A percentile compares a stretch with the other conserved stretches of the same genome.
Conservation (phyloP, 1,140 invertebrate genomes). For the Drosophila albomicans region DNA sequence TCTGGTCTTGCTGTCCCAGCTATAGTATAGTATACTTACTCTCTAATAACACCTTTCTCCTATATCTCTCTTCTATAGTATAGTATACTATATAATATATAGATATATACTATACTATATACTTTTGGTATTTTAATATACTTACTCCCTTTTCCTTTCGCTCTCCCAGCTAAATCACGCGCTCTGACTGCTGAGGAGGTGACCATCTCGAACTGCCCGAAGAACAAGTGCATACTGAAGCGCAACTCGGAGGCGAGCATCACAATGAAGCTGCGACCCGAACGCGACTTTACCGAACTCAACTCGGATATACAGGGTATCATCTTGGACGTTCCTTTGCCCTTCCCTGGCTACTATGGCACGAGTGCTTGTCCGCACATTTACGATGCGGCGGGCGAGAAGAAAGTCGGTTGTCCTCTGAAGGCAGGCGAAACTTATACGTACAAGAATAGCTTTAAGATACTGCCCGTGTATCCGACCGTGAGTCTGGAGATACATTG, state of each 20-base stretch:
- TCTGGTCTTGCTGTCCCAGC: too few relatives aligned
- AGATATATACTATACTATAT: too few relatives aligned
- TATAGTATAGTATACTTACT: too few relatives aligned
- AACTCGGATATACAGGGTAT: conserved; percentile 87
- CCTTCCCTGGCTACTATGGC: conserved; percentile 91
- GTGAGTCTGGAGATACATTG: conserved; percentile 88
- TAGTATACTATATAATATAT: too few relatives aligned
- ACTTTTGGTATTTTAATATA: too few relatives aligned
- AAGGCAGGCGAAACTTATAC: conserved; percentile 88
- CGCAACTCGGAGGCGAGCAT: conserved; percentile 87
- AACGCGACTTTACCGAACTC: conserved; percentile 85
- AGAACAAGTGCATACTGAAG: conserved; percentile 88
- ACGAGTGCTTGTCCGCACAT: conserved; percentile 88
- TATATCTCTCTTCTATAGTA: too few relatives aligned
- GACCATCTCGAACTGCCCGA: conserved; percentile 87
- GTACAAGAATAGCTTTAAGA: conserved; percentile 89
- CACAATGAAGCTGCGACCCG: conserved; percentile 87
- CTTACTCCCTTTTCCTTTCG: too few relatives aligned
- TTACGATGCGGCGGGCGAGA: conserved; percentile 86
- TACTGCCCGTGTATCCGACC: conserved; percentile 89
- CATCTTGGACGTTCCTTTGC: conserved; percentile 87
- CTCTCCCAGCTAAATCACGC: conserved; percentile 40
- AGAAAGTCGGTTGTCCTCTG: conserved; percentile 88
- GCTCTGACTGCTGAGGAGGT: conserved; percentile 81
- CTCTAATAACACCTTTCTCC: too few relatives aligned